Percentiles rank a stretch among this genome's conserved stretches.
These are phyloP conservation scores for Erythrolamprus reginae DNA, from an alignment of 2,113 vertebrate species.

Conservation along the genomic window DNA sequence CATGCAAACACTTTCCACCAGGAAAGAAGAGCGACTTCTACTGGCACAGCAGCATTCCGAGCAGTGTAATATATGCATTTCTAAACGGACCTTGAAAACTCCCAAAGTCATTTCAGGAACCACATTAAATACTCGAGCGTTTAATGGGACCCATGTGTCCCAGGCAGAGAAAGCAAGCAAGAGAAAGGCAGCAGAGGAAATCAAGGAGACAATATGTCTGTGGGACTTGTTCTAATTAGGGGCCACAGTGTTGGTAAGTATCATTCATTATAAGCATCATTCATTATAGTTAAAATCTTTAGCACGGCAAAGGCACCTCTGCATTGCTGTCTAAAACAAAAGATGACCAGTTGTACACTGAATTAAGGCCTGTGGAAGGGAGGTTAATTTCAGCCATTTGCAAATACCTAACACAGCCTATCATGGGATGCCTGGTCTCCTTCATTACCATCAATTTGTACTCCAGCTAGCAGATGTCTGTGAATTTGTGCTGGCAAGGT, in stretches of 20 bases:
- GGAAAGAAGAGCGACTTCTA: slow-evolving; percentile 65
- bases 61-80: slow-evolving; percentile 68
- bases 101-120: slow-evolving; percentile 82
- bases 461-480: slow-evolving; percentile 72
- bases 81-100: slow-evolving; percentile 79
- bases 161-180: slow-evolving; percentile 73
- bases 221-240: slow-evolving; percentile 82
- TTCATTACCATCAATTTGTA: slow-evolving; percentile 55
- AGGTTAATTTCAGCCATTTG: slow-evolving; percentile 61
- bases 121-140: slow-evolving; percentile 80
- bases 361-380: slow-evolving; percentile 56
- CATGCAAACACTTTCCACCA: slow-evolving; percentile 55
- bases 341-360: slow-evolving; percentile 42
- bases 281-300: slow-evolving; percentile 71
- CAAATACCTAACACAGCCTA: slow-evolving; percentile 54
- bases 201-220: slow-evolving; percentile 82
- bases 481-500: slow-evolving; percentile 47
- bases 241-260: slow-evolving; percentile 69
- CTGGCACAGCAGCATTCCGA: slow-evolving; percentile 51
- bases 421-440: slow-evolving; percentile 63
- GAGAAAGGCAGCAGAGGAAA: slow-evolving; percentile 78
- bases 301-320: slow-evolving; percentile 70
- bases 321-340: slow-evolving; percentile 65
- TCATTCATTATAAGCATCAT: slow-evolving; percentile 78
- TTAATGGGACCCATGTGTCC: slow-evolving; percentile 83